These are phyloP conservation scores for Xylocopa sonorina DNA, from an alignment of 1,140 invertebrate species.

Conservation along the genomic window DNA sequence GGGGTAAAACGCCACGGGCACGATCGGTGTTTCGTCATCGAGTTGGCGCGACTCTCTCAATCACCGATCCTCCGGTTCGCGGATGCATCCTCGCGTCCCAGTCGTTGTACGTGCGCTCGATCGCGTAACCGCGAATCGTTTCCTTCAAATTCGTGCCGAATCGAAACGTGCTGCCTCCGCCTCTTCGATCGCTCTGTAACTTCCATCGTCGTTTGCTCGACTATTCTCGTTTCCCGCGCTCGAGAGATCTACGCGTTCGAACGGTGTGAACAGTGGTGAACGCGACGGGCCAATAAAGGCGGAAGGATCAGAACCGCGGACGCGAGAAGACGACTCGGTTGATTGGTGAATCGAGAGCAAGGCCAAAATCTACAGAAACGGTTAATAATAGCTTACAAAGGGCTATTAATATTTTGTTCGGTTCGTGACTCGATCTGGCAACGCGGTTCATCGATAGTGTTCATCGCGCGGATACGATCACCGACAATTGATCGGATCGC, in stretches of 20 bases:
- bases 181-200: too few species aligned
- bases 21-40: slow-evolving; percentile 25
- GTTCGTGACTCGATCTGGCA: background rate
- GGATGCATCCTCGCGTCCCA: background rate
- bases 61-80: slow-evolving; percentile 14
- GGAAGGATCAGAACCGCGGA: background rate
- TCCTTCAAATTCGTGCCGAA: too few species aligned
- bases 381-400: slow-evolving; percentile 1
- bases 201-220: too few species aligned
- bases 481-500: background rate
- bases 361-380: slow-evolving; percentile 22
- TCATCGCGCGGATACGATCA: background rate
- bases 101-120: background rate
- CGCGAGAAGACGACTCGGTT: slow-evolving; percentile 6
- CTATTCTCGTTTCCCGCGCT: too few species aligned
- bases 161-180: too few species aligned
- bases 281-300: background rate
- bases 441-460: background rate
- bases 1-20: background rate
- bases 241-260: too few species aligned
- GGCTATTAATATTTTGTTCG: slow-evolving; percentile 24
- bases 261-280: background rate
- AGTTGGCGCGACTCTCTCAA: slow-evolving; percentile 1
- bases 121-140: too few species aligned
- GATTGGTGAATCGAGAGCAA: slow-evolving; percentile 34